These are phyloP conservation scores for Cheumatopsyche charites DNA, from an alignment of 1,140 invertebrate species.

Conservation along the genomic window DNA sequence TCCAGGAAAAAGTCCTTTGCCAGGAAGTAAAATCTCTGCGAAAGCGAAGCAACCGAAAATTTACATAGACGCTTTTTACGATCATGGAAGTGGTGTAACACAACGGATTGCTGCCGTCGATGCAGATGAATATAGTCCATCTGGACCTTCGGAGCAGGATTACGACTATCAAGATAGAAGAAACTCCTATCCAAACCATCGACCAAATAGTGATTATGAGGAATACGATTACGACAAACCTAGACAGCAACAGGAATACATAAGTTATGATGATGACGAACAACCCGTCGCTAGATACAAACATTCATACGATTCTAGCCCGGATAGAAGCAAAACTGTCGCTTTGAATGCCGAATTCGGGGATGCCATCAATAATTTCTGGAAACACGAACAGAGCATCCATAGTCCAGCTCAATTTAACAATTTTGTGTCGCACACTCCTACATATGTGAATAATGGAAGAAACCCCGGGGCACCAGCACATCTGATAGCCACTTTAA, in stretches of 20 bases:
- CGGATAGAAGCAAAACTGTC: conserved; percentile 49
- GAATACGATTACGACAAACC: conserved; percentile 53
- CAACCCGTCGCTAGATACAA: conserved; percentile 49
- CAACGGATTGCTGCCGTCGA: conserved; percentile 55
- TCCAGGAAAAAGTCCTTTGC: conserved; percentile 46
- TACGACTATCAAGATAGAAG: conserved; percentile 42
- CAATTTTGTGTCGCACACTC: conserved; percentile 24
- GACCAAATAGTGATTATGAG: conserved; percentile 45
- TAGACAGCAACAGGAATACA: conserved; percentile 44
- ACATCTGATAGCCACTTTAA: conserved; percentile 27
- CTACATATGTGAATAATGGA: conserved; percentile 28
- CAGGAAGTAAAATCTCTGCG: conserved; percentile 51
- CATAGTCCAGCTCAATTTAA: conserved; percentile 33
- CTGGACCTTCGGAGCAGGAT: conserved; percentile 2
- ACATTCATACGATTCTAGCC: conserved; percentile 53
- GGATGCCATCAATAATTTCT: conserved; percentile 55
- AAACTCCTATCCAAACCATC: conserved; percentile 45
- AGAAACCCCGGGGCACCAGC: conserved; percentile 34
- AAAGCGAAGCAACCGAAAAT: conserved; percentile 54
- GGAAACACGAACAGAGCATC: conserved; percentile 46
- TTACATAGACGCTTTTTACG: conserved; percentile 59
- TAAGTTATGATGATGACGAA: conserved; percentile 55
- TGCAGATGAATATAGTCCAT: conserved; percentile 50
- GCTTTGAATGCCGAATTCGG: conserved; percentile 50
- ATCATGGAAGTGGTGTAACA: conserved; percentile 54